Conservation (phyloP, 2,888 invertebrate species). For the Yponomeuta evonymella region DNA sequence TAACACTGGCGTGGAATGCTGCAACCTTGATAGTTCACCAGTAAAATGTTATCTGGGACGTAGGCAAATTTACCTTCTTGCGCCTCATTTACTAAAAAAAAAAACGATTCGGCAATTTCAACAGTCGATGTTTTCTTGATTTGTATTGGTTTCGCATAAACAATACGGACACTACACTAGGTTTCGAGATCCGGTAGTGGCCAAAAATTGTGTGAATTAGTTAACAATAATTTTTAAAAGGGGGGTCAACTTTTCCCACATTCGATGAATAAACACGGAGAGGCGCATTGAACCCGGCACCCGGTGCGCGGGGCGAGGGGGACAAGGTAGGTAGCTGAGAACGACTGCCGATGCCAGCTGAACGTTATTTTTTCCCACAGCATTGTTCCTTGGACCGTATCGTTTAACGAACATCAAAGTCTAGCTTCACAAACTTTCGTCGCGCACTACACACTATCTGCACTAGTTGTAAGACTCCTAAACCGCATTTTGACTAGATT, state of each 20-base stretch:
- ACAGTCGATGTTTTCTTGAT: too few relatives aligned
- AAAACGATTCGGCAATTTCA: neutral
- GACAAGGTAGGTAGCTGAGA: conserved; percentile 72
- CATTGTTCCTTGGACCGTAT: conserved; percentile 74
- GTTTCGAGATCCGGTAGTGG: conserved; percentile 48
- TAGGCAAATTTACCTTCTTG: conserved; percentile 8
- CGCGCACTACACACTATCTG: neutral
- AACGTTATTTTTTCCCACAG: conserved; percentile 78
- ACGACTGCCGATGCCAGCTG: conserved; percentile 75
- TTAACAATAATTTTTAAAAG: conserved; percentile 70
- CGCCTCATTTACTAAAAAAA: neutral
- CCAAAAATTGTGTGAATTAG: conserved; percentile 69
- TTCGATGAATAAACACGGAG: conserved; percentile 75
- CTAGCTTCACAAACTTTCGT: neutral
- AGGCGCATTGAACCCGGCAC: conserved; percentile 75
- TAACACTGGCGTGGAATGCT: conserved; percentile 50
- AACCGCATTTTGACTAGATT: conserved; percentile 58
- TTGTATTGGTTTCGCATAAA: neutral
- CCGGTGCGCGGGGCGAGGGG: conserved; percentile 66
- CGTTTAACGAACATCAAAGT: conserved; percentile 39
- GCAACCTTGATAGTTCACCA: conserved; percentile 41
- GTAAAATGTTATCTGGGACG: neutral
- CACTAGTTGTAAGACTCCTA: conserved; percentile 42
- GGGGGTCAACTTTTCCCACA: conserved; percentile 77
- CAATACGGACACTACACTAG: neutral